Evolutionary conservation across 2,797 vertebrate species (phyloP).

Genomic region (Microtus californicus): DNA sequence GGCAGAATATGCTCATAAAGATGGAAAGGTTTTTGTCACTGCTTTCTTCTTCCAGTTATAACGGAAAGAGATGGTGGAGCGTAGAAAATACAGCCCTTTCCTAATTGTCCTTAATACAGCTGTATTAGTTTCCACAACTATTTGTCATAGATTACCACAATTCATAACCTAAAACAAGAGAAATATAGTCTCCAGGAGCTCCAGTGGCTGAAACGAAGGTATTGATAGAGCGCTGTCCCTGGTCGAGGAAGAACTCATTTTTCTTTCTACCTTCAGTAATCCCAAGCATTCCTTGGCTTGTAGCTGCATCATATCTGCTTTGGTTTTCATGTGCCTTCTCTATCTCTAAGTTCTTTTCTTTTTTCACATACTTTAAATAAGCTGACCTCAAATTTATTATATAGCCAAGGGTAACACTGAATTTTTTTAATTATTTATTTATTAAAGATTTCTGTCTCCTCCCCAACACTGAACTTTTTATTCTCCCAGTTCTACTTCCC

Average conservation of each 20-base stretch:
- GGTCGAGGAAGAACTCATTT: slow-evolving; percentile 28
- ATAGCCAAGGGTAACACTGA: not conserved
- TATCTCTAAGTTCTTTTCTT: not conserved
- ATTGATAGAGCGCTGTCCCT: not conserved
- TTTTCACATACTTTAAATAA: not conserved
- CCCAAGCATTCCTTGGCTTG: not conserved
- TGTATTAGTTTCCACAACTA: slow-evolving; percentile 34
- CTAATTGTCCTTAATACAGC: slow-evolving; percentile 22
- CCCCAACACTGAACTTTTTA: not conserved
- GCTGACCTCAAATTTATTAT: not conserved
- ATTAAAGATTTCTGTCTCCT: too few species aligned
- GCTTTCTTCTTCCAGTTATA: not conserved
- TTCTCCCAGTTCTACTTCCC: not conserved
- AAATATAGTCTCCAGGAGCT: slow-evolving; percentile 35
- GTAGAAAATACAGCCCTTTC: slow-evolving; percentile 16
- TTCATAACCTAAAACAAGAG: slow-evolving; percentile 16
- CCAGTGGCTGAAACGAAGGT: not conserved
- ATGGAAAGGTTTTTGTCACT: not conserved
- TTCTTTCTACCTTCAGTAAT: not conserved
- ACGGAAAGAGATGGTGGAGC: slow-evolving; percentile 43
- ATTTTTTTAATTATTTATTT: not conserved
- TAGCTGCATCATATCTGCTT: not conserved
- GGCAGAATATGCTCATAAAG: slow-evolving; percentile 31
- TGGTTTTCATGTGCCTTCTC: slow-evolving; percentile 1
- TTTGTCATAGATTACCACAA: slow-evolving; percentile 11